Conservation (phyloP, 2,113 vertebrate genomes). For the Ivindomyrus marchei region DNA sequence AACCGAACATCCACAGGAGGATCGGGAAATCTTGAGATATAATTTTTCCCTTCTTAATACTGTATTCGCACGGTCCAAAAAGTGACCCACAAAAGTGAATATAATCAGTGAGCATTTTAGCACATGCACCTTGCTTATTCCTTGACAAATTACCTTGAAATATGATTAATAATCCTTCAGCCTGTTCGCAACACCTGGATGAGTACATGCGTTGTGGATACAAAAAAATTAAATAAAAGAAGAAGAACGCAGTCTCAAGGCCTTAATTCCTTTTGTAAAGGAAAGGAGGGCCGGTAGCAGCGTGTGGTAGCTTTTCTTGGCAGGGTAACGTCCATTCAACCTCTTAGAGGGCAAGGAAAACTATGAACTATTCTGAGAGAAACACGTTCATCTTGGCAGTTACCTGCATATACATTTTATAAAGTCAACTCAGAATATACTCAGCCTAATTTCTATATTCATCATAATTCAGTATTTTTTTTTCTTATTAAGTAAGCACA, state of each 20-base stretch:
- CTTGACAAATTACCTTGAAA: not conserved
- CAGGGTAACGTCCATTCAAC: not conserved
- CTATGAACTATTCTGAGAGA: not conserved
- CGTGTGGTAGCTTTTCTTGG: not conserved
- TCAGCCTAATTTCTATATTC: not conserved
- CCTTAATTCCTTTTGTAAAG: not conserved
- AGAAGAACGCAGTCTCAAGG: not conserved
- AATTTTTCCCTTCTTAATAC: not conserved
- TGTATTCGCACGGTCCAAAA: not conserved
- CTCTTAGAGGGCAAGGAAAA: not conserved
- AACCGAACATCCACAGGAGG: not conserved
- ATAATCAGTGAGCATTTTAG: not conserved
- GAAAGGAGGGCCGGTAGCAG: not conserved
- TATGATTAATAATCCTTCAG: not conserved
- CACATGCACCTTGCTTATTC: not conserved
- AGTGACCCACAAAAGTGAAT: not conserved
- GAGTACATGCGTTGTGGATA: not conserved
- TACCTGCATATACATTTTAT: not conserved
- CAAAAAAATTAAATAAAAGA: not conserved
- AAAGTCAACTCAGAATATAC: not conserved
- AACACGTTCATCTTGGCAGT: not conserved
- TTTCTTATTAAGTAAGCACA: not conserved
- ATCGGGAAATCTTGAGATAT: not conserved
- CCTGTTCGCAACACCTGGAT: not conserved
- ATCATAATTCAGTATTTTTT: not conserved